Base-by-base conservation (phyloP, 2,113 vertebrate species). In the Gymnocephalus cernua region DNA sequence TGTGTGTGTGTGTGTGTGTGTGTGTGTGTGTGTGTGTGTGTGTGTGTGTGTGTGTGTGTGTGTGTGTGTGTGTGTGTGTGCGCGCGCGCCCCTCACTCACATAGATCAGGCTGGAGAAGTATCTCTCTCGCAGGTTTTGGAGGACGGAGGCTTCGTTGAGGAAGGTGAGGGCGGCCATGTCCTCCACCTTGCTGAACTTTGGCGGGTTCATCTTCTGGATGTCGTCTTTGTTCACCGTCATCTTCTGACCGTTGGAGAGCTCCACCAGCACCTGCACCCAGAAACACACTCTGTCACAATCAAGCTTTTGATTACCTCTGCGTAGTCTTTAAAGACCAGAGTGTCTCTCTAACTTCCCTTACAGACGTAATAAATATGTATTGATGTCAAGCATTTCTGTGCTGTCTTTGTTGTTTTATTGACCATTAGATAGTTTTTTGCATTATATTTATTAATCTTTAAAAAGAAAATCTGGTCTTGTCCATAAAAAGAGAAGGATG, bases 171-270 rank as follows among this genome's bases (percentile, higher is more conserved):
- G 99, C 97, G 0, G 98, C 98, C 98, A 99, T 99, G 94, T 99
- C 98, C 86, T 99, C 98, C 91, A 97, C 97, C 85, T 99, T 99
- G 91, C 96, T 99, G 95, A 99, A 99, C 89, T 99, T 99, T 2
- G 97, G 98, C 0, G 98, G 98, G 92, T 99, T 99, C 98, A 99
- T 99, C 94, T 97, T 99, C 95, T 99, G 98, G 94, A 99, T 94
- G 86, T 99, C 98, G 74, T 99, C 97, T 88, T 99, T 99, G 95
- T 94, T 96, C 19, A 99, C 86, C 0, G 95, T 96, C 45, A 88
- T 59, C 91, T 98, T 99, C 94, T 97, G 97, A 51, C 97, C 96
- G 1, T 98, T 99, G 86, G 95, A 87, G 84, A 99, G 93, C 94
- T 98, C 97, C 88, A 97, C 96, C 41, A 96, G 29, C 69, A 98